These are phyloP conservation scores for Heterodera carotae DNA, from an alignment of 1,140 invertebrate genomes.

Conservation along the genomic window DNA sequence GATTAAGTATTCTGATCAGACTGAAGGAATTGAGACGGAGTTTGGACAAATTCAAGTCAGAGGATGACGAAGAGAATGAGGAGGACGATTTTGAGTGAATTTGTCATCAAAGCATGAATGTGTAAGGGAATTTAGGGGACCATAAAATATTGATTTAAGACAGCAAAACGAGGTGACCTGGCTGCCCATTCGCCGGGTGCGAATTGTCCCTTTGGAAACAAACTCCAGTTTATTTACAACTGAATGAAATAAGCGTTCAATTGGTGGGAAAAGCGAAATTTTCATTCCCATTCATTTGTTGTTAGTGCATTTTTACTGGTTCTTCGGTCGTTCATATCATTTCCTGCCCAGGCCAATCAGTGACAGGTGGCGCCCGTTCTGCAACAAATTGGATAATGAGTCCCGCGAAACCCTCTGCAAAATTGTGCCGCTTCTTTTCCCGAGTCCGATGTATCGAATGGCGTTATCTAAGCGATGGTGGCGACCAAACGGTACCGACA, in stretches of 20 bases:
- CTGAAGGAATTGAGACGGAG: slow-evolving; percentile 19
- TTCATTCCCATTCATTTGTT: too few relatives aligned
- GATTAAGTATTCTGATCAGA: slow-evolving; percentile 24
- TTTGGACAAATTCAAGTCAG: background rate
- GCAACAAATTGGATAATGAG: background rate
- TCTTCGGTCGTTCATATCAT: background rate
- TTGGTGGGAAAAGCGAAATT: too few relatives aligned
- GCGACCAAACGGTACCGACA: background rate
- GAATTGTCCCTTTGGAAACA: too few relatives aligned
- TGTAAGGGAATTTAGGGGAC: too few relatives aligned
- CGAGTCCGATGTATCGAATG: slow-evolving; percentile 15
- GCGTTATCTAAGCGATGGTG: background rate
- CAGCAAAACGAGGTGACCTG: too few relatives aligned
- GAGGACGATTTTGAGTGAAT: background rate
- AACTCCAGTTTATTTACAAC: too few relatives aligned
- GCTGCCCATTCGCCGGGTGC: too few relatives aligned
- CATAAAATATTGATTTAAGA: too few relatives aligned
- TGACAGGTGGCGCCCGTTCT: slow-evolving; percentile 6
- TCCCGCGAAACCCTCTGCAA: background rate
- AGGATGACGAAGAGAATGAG: slow-evolving; percentile 4
- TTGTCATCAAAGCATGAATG: too few relatives aligned
- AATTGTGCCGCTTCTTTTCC: slow-evolving; percentile 1
- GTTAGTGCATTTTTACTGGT: background rate
- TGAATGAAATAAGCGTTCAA: too few relatives aligned
- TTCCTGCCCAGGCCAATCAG: background rate